Percentiles rank a stretch among this genome's conserved stretches.
These are phyloP conservation scores for Borostomias antarcticus DNA, from an alignment of 2,797 vertebrate genomes.

Conservation along the genomic window DNA sequence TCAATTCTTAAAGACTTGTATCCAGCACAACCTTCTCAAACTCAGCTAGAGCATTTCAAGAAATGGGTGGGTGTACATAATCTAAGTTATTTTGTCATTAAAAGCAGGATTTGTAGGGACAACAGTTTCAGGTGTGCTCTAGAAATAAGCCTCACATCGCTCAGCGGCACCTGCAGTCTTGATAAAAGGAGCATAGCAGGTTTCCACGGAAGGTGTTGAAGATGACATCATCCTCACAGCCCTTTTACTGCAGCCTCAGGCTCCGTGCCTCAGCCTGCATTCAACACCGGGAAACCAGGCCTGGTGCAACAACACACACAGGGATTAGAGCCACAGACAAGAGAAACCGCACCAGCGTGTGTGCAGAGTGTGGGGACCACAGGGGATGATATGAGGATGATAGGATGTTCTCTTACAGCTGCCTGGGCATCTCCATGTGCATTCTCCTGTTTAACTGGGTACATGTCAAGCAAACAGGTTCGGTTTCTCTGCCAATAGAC, in stretches of 20 bases:
- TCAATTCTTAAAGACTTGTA: neutral
- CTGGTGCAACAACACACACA: neutral
- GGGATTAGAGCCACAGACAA: neutral
- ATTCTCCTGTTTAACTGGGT: neutral
- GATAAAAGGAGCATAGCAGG: slow-evolving; percentile 74
- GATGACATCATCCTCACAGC: slow-evolving; percentile 71
- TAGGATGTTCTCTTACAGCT: neutral
- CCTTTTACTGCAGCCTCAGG: slow-evolving; percentile 73
- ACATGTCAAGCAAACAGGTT: neutral
- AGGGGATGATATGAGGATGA: neutral
- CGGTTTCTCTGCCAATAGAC: too few species aligned
- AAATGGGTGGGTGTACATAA: slow-evolving; percentile 2
- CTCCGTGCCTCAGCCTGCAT: slow-evolving; percentile 50
- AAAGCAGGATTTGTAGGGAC: slow-evolving; percentile 56
- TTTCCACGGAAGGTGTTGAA: slow-evolving; percentile 74
- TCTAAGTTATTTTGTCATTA: slow-evolving; percentile 62
- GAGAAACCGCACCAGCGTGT: neutral
- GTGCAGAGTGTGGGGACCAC: too few species aligned
- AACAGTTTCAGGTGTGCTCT: slow-evolving; percentile 60
- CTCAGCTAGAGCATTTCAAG: neutral
- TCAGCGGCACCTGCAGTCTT: slow-evolving; percentile 57
- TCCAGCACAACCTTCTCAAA: neutral
- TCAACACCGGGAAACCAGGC: slow-evolving; percentile 40
- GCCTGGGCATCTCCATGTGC: neutral
- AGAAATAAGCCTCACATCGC: slow-evolving; percentile 70